phyloP scores from a whole-genome alignment of 2,113 vertebrate species.

The Leptodactylus fuscus region DNA sequence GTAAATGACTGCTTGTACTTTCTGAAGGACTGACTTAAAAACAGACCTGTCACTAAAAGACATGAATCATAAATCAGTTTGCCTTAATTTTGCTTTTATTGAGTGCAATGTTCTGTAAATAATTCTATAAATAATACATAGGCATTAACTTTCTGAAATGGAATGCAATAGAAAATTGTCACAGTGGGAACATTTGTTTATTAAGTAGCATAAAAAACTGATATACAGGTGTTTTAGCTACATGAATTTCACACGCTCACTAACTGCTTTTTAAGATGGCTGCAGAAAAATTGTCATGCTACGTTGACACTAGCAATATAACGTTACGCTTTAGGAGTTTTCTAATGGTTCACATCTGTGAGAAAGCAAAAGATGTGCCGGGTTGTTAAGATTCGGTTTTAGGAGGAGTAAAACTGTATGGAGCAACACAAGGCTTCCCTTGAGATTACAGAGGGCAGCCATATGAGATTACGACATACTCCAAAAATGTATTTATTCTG shows the following conservation, averaged over 20 bases:
- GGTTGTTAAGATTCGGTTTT: constrained; percentile 31
- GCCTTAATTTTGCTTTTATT: constrained; percentile 23
- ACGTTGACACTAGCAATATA: constrained; percentile 73
- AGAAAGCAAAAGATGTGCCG: constrained; percentile 62
- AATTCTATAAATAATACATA: constrained; percentile 37
- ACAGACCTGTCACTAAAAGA: background rate
- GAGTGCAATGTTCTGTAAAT: constrained; percentile 36
- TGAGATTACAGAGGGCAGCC: constrained; percentile 75
- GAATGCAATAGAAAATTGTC: constrained; percentile 16
- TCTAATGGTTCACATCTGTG: constrained; percentile 76
- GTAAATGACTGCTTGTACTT: background rate
- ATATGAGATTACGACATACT: constrained; percentile 76
- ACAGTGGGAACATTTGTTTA: constrained; percentile 34
- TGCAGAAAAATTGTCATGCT: constrained; percentile 73
- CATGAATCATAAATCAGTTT: constrained; percentile 7
- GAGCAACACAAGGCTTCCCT: constrained; percentile 68
- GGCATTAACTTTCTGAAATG: constrained; percentile 28
- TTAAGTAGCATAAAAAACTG: constrained; percentile 32
- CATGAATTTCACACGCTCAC: constrained; percentile 40
- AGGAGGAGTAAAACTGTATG: constrained; percentile 64
- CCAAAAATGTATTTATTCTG: constrained; percentile 73
- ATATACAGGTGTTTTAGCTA: constrained; percentile 39
- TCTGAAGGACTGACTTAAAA: background rate
- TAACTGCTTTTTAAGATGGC: constrained; percentile 76
- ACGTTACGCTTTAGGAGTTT: constrained; percentile 74